phyloP scores from a whole-genome alignment of 2,888 invertebrate species.

The Agrotis exclamationis region DNA sequence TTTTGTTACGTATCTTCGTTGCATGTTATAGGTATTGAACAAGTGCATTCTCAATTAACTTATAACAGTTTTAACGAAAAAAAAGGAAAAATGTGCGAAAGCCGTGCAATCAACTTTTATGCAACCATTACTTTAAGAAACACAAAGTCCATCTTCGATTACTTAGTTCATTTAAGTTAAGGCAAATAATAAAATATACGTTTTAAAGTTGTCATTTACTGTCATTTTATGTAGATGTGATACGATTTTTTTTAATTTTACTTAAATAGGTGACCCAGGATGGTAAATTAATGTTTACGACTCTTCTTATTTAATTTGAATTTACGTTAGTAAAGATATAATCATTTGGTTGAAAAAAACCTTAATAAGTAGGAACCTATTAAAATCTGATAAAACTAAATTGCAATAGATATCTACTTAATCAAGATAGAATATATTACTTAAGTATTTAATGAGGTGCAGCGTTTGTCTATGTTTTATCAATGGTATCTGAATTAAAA shows the following conservation, averaged over 20 bases:
- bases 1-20: slow-evolving; percentile 30
- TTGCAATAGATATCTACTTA: not conserved
- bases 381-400: not conserved
- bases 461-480: not conserved
- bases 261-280: slow-evolving; percentile 47
- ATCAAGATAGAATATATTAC: not conserved
- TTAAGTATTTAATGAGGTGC: too few species aligned
- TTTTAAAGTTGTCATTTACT: not conserved
- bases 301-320: slow-evolving; percentile 78
- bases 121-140: not conserved
- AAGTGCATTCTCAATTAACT: not conserved
- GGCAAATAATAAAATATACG: not conserved
- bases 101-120: not conserved
- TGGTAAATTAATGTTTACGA: slow-evolving; percentile 70
- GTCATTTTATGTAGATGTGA: slow-evolving; percentile 2
- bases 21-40: slow-evolving; percentile 23
- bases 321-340: slow-evolving; percentile 73
- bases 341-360: slow-evolving; percentile 2
- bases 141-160: not conserved
- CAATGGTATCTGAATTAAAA: not conserved
- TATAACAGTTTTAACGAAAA: not conserved
- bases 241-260: slow-evolving; percentile 47
- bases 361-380: too few species aligned
- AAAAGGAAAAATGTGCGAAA: not conserved
- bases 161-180: not conserved